phyloP scores from a whole-genome alignment of 2,113 vertebrate genomes.

The Gopherus flavomarginatus region DNA sequence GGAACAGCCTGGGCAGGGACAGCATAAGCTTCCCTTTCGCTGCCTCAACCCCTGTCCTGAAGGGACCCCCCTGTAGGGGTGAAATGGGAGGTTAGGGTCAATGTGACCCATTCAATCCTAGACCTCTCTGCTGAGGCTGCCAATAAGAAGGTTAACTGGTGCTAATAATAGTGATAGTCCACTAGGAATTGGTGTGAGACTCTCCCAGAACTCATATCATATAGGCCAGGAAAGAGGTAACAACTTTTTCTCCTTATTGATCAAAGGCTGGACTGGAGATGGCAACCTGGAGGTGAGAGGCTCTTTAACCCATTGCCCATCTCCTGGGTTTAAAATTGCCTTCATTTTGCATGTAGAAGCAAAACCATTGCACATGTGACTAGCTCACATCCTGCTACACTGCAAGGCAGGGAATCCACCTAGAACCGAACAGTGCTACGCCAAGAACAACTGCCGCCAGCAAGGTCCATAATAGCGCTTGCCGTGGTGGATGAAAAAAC shows the following conservation, averaged over 20 bases:
- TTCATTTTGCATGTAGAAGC: background rate
- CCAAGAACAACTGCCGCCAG: background rate
- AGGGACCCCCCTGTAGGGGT: slow-evolving; percentile 40
- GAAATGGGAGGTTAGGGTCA: slow-evolving; percentile 11
- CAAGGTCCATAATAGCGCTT: background rate
- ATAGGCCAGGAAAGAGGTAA: background rate
- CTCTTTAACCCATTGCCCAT: no score
- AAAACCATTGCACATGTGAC: background rate
- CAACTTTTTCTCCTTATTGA: background rate
- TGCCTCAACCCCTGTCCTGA: slow-evolving; percentile 28
- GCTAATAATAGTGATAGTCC: slow-evolving; percentile 63
- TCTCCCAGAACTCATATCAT: background rate
- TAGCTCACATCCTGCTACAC: no score
- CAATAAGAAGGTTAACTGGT: slow-evolving; percentile 40
- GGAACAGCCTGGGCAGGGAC: slow-evolving; percentile 61
- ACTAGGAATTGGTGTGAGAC: background rate
- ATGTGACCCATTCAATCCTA: slow-evolving; percentile 45
- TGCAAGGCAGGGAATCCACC: background rate
- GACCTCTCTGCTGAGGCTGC: slow-evolving; percentile 22
- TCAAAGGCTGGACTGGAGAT: background rate
- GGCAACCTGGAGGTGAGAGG: background rate
- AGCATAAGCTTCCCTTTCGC: slow-evolving; percentile 33
- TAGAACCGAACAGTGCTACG: background rate
- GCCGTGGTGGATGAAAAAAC: background rate
- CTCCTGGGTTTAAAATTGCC: background rate